phyloP scores from a whole-genome alignment of 1,140 invertebrate species.

The Heliconius himera region DNA sequence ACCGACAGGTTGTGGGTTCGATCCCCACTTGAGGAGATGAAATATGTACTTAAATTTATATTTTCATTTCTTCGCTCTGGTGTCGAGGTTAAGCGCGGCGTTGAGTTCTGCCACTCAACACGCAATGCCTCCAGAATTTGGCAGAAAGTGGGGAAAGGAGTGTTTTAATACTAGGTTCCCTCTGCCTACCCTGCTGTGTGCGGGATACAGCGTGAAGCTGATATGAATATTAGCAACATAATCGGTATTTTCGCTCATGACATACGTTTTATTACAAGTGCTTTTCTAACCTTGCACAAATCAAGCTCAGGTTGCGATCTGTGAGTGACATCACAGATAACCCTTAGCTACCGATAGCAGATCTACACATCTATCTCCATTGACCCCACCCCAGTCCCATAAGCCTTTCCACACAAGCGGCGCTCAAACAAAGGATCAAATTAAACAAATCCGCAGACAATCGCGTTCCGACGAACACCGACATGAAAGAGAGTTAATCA shows the following conservation, averaged over 20 bases:
- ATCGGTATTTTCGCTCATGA: background rate
- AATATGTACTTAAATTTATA: too few relatives aligned
- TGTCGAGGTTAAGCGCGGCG: too few relatives aligned
- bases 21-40: too few relatives aligned
- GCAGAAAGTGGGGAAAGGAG: too few relatives aligned
- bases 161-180: too few relatives aligned
- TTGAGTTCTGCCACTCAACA: too few relatives aligned
- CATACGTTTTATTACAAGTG: background rate
- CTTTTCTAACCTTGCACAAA: slow-evolving; percentile 32
- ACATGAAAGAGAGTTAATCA: slow-evolving; percentile 80
- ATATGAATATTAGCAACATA: background rate
- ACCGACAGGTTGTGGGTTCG: too few relatives aligned
- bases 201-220: too few relatives aligned
- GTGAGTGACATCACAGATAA: slow-evolving; percentile 66
- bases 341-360: slow-evolving; percentile 56
- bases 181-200: too few relatives aligned
- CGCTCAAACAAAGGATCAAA: slow-evolving; percentile 77
- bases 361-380: slow-evolving; percentile 65
- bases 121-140: too few relatives aligned
- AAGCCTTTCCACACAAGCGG: slow-evolving; percentile 73
- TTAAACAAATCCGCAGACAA: slow-evolving; percentile 79
- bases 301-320: slow-evolving; percentile 63
- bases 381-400: slow-evolving; percentile 55
- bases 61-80: too few relatives aligned
- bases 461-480: slow-evolving; percentile 65